A percentile compares a stretch with the other conserved stretches of the same genome.
Evolutionary conservation across 1,140 invertebrate species (phyloP).

Genomic region (Bombus soroeensis): DNA sequence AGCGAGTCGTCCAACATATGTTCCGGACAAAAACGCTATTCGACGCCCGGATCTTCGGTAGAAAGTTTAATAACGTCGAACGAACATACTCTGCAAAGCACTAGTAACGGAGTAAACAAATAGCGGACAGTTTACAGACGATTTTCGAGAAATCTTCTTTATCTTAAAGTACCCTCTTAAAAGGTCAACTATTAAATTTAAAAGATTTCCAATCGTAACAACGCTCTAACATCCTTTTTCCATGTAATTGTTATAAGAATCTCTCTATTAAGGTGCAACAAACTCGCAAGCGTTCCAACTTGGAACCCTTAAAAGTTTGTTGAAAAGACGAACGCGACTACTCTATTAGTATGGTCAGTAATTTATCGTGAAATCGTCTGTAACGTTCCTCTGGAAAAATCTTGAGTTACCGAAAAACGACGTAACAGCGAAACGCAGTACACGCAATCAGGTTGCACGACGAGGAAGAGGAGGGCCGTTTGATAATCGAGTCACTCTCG

Average conservation of each 20-base stretch:
- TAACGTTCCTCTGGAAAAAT: constrained; percentile 22
- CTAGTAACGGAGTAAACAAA: constrained; percentile 30
- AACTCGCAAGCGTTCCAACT: background rate
- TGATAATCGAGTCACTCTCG: constrained; percentile 41
- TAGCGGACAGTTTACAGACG: constrained; percentile 8
- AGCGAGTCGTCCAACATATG: background rate
- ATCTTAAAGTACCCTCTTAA: background rate
- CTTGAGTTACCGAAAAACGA: constrained; percentile 34
- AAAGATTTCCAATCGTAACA: background rate
- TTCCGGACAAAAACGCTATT: background rate
- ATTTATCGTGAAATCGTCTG: constrained; percentile 29
- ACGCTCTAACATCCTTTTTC: background rate
- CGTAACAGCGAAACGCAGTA: constrained; percentile 74
- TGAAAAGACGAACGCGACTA: background rate
- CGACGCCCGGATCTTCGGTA: background rate
- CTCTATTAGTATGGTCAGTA: too few relatives aligned
- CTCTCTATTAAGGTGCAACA: too few relatives aligned
- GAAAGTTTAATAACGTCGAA: constrained; percentile 25
- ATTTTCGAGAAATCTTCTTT: constrained; percentile 3
- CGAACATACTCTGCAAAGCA: constrained; percentile 28
- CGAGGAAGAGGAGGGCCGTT: constrained; percentile 38
- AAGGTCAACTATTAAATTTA: too few relatives aligned
- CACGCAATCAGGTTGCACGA: constrained; percentile 70
- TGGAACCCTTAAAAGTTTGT: background rate
- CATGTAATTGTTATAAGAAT: too few relatives aligned